Conservation (phyloP, 2,797 vertebrate genomes). For the Malurus splendens region DNA sequence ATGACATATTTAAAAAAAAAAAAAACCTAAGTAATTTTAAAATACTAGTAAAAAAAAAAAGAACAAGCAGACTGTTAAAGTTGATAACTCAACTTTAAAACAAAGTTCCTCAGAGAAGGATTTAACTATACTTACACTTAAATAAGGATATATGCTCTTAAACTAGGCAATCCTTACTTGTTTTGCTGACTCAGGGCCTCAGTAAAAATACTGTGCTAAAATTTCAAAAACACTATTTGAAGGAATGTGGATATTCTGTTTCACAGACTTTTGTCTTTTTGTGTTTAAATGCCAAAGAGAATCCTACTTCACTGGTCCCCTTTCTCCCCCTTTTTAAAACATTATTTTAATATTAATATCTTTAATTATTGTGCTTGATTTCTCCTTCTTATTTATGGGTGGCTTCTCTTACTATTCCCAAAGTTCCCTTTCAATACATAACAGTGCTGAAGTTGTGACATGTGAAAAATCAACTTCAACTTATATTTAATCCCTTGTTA, state of each 20-base stretch:
- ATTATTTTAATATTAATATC: background rate
- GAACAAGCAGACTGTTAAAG: background rate
- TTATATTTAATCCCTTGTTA: background rate
- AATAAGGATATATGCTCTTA: background rate
- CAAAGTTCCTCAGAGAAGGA: background rate
- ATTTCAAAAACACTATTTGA: background rate
- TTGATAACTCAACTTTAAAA: background rate
- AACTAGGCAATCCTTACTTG: background rate
- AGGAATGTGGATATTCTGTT: background rate
- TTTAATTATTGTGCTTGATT: background rate
- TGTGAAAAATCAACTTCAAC: background rate
- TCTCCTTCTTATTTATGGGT: background rate
- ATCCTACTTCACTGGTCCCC: fast-evolving
- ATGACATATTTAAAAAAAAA: background rate
- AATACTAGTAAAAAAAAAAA: background rate
- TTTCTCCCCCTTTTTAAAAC: fast-evolving
- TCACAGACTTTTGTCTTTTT: background rate
- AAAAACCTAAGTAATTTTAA: background rate
- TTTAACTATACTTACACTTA: background rate
- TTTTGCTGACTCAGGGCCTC: background rate
- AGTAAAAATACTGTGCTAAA: background rate
- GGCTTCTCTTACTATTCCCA: background rate
- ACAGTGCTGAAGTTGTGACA: background rate
- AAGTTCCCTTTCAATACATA: background rate
- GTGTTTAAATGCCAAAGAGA: background rate